phyloP scores from a whole-genome alignment of 2,888 invertebrate species.

The Holacanthella duospinosa region DNA sequence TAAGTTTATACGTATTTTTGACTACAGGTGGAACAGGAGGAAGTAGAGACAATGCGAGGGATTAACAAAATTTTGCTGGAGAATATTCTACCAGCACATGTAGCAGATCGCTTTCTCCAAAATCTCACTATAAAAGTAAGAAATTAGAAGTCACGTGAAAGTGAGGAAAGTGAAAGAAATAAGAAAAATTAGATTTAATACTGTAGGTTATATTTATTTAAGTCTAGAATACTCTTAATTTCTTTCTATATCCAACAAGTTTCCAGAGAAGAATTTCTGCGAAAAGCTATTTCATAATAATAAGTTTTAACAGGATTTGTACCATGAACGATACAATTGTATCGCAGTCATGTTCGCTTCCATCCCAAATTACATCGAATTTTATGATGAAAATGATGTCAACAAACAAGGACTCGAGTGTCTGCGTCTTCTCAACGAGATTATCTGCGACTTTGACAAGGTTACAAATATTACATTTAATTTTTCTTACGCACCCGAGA shows the following conservation, averaged over 20 bases:
- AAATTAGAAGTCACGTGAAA: no score
- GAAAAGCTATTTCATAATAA: no score
- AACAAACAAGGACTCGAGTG: slow-evolving; percentile 94
- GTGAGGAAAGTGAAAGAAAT: no score
- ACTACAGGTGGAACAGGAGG: slow-evolving; percentile 70
- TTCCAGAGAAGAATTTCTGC: no score
- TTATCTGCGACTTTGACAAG: slow-evolving; percentile 96
- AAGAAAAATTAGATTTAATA: no score
- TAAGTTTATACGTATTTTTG: no score
- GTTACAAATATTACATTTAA: no score
- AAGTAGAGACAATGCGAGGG: slow-evolving; percentile 89
- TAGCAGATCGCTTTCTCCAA: slow-evolving; percentile 83
- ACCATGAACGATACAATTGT: slow-evolving; percentile 84
- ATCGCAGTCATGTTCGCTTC: slow-evolving; percentile 98
- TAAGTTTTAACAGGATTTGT: slow-evolving; percentile 61
- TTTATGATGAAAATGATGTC: slow-evolving; percentile 92
- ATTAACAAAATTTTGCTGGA: slow-evolving; percentile 87
- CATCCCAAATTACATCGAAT: slow-evolving; percentile 94
- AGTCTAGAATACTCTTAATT: no score
- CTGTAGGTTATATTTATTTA: no score
- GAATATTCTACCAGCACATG: slow-evolving; percentile 92
- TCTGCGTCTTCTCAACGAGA: slow-evolving; percentile 84
- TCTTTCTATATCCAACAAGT: no score
- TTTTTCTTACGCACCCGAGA: no score
- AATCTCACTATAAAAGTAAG: slow-evolving; percentile 52